phyloP scores from a whole-genome alignment of 1,140 invertebrate genomes.

The Philotrypesis tridentata region DNA sequence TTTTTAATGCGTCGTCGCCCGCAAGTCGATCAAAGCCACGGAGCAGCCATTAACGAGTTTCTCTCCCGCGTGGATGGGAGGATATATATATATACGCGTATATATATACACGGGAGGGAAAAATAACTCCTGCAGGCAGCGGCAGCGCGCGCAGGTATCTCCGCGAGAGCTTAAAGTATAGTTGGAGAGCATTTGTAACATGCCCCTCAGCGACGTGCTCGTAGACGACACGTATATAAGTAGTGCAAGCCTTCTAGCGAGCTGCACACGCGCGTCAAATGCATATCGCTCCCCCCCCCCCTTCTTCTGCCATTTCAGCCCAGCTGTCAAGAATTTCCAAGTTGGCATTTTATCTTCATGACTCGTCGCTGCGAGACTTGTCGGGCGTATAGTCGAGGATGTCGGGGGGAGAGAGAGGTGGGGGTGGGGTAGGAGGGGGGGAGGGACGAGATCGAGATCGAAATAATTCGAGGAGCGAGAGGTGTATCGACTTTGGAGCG shows the following conservation, averaged over 20 bases:
- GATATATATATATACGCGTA: too few relatives aligned
- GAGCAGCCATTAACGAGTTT: not conserved
- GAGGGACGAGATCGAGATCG: not conserved
- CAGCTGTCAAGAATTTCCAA: conserved; percentile 36
- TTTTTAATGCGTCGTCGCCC: not conserved
- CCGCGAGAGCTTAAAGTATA: conserved; percentile 60
- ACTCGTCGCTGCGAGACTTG: not conserved
- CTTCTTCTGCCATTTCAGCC: conserved; percentile 11
- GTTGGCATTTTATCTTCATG: conserved; percentile 16
- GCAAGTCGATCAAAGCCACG: not conserved
- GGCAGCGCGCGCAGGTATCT: conserved; percentile 53
- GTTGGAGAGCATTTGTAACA: conserved; percentile 59
- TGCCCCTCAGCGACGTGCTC: conserved; percentile 66
- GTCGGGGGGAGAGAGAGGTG: too few relatives aligned
- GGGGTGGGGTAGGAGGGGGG: too few relatives aligned
- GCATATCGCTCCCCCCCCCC: conserved; percentile 57
- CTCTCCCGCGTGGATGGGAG: not conserved
- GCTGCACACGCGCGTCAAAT: conserved; percentile 66
- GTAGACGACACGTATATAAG: conserved; percentile 56
- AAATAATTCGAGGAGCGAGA: not conserved
- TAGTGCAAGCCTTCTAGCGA: conserved; percentile 52
- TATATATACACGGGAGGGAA: too few relatives aligned
- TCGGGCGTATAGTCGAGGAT: too few relatives aligned
- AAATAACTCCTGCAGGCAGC: not conserved
- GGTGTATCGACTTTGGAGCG: not conserved